Conservation (phyloP, 2,888 invertebrate genomes). For the Acleris holmiana region DNA sequence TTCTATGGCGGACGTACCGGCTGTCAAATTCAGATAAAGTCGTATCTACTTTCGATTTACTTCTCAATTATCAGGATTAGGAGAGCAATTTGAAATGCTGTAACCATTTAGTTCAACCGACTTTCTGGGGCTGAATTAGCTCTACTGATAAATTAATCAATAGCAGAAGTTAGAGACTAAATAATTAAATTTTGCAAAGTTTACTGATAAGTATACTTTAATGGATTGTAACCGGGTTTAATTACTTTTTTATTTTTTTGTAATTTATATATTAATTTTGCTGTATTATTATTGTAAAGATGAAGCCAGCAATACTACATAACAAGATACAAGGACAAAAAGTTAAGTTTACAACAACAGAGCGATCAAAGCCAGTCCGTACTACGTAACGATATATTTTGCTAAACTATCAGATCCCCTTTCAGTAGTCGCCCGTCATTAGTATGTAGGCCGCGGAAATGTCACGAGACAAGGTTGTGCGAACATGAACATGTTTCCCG, state of each 20-base stretch:
- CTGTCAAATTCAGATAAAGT: constrained; percentile 42
- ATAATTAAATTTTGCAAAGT: neutral
- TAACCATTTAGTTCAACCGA: constrained; percentile 19
- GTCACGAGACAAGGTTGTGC: constrained; percentile 28
- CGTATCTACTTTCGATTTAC: constrained; percentile 35
- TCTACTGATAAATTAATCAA: constrained; percentile 10
- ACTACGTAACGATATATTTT: neutral
- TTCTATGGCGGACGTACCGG: constrained; percentile 58
- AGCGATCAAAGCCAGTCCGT: too few relatives aligned
- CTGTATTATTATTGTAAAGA: too few relatives aligned
- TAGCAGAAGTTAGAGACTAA: neutral
- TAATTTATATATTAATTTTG: too few relatives aligned
- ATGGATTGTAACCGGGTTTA: neutral
- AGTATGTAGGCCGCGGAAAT: constrained; percentile 33
- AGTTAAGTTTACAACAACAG: too few relatives aligned
- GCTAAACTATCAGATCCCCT: constrained; percentile 19
- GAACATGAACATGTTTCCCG: constrained; percentile 17
- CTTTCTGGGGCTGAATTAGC: neutral
- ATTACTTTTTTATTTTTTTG: too few relatives aligned
- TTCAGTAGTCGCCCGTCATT: constrained; percentile 14
- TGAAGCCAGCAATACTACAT: too few relatives aligned
- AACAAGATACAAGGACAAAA: too few relatives aligned
- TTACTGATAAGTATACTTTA: neutral
- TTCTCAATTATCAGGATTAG: constrained; percentile 35
- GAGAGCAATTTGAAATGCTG: constrained; percentile 17